Conservation (phyloP, 1,140 invertebrate species). For the Drosophila erecta region DNA sequence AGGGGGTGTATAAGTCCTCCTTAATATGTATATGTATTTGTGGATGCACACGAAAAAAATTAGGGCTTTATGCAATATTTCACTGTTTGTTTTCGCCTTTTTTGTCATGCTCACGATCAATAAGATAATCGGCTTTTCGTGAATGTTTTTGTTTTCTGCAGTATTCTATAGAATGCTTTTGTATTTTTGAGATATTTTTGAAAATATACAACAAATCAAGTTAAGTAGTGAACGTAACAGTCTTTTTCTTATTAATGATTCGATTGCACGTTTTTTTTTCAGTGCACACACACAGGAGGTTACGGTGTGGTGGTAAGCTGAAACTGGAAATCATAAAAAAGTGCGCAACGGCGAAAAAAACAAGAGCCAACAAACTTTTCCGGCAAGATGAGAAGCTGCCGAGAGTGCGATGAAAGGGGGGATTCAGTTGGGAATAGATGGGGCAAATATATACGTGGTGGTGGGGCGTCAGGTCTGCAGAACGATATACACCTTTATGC, state of each 20-base stretch:
- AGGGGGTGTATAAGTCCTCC: constrained; percentile 22
- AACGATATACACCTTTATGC: constrained; percentile 57
- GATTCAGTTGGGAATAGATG: constrained; percentile 28
- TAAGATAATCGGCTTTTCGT: no score
- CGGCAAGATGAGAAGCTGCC: constrained; percentile 48
- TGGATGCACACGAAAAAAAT: constrained; percentile 14
- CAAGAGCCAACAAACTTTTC: constrained; percentile 41
- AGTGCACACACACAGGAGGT: constrained; percentile 10
- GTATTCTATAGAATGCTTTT: no score
- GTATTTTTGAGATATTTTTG: neutral
- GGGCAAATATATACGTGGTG: neutral
- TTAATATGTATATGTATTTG: constrained; percentile 25
- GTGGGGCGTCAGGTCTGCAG: constrained; percentile 11
- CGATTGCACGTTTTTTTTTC: neutral
- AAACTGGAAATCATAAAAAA: constrained; percentile 74
- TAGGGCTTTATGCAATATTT: no score
- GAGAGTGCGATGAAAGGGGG: constrained; percentile 42
- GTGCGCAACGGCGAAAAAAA: constrained; percentile 68
- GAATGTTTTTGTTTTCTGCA: no score
- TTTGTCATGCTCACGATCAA: neutral
- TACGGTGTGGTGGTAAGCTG: constrained; percentile 27
- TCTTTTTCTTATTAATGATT: no score
- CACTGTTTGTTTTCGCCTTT: no score
- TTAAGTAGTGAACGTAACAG: no score
- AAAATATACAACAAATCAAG: no score